Percentiles rank a stretch among this genome's conserved stretches.
phyloP scores from a whole-genome alignment of 2,888 invertebrate genomes.

The Formica aserva region DNA sequence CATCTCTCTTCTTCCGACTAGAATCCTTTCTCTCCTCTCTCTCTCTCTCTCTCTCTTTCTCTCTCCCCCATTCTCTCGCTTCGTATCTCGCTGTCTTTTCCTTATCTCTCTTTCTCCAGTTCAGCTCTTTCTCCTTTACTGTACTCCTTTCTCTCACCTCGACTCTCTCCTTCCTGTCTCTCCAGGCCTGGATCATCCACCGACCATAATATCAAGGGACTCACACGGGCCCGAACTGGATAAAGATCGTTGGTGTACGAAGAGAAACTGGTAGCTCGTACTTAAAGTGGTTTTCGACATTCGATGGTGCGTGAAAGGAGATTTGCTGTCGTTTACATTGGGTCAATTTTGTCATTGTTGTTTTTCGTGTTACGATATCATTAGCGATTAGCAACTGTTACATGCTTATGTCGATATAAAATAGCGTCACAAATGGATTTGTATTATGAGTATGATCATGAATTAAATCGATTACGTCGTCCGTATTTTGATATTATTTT shows the following conservation, averaged over 20 bases:
- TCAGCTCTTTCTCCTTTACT: conserved; percentile 45
- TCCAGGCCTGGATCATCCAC: conserved; percentile 44
- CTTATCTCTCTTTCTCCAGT: conserved; percentile 44
- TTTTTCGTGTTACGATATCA: conserved; percentile 34
- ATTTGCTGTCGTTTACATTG: conserved; percentile 20
- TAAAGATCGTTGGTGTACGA: conserved; percentile 17
- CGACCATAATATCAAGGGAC: conserved; percentile 42
- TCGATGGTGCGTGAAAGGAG: conserved; percentile 27
- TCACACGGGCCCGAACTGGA: conserved; percentile 23
- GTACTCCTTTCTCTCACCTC: conserved; percentile 47
- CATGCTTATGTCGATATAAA: not conserved
- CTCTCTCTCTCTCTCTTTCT: conserved; percentile 54
- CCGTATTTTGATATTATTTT: conserved; percentile 36
- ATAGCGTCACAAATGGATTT: conserved; percentile 8
- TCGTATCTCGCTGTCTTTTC: conserved; percentile 46
- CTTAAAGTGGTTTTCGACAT: conserved; percentile 33
- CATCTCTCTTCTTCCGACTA: conserved; percentile 52
- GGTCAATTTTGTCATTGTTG: conserved; percentile 12
- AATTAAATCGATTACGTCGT: conserved; percentile 27
- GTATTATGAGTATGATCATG: not conserved
- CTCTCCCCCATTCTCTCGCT: conserved; percentile 40
- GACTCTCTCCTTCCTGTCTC: conserved; percentile 55
- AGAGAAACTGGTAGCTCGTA: conserved; percentile 43
- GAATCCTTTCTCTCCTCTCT: conserved; percentile 47
- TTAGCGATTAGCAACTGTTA: not conserved